Conservation (phyloP, 2,113 vertebrate genomes). For the Hippocampus comes region DNA sequence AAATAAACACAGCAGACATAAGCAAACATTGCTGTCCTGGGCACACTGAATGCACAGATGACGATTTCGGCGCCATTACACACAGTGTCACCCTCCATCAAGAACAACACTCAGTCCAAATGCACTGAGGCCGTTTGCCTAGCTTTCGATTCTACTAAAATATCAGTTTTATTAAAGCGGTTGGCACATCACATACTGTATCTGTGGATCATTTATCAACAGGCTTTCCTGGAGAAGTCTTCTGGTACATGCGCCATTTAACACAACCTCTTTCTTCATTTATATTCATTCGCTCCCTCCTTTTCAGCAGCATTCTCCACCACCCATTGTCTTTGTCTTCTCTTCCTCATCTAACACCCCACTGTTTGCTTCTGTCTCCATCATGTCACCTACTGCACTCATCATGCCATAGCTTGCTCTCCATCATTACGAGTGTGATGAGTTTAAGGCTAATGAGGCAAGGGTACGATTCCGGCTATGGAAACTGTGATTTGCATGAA, state of each 20-base stretch:
- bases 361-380: constrained; percentile 9
- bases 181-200: constrained; percentile 48
- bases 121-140: constrained; percentile 45
- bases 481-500: constrained; percentile 53
- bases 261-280: constrained; percentile 31
- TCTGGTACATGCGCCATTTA: constrained; percentile 42
- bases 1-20: constrained; percentile 23
- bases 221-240: constrained; percentile 31
- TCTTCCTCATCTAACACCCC: constrained; percentile 19
- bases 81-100: constrained; percentile 54
- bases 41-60: constrained; percentile 31
- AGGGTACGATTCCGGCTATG: constrained; percentile 37
- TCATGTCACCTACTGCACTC: neutral
- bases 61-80: constrained; percentile 59
- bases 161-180: constrained; percentile 53
- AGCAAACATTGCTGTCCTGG: constrained; percentile 38
- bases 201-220: constrained; percentile 45
- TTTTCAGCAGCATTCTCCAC: constrained; percentile 24
- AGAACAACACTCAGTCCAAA: constrained; percentile 53
- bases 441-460: constrained; percentile 61
- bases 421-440: constrained; percentile 45
- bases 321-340: constrained; percentile 30
- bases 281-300: constrained; percentile 48
- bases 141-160: constrained; percentile 58
- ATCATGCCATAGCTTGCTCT: constrained; percentile 22